Evolutionary conservation across 2,888 invertebrate species (phyloP).

Genomic region (Adelphocoris suturalis): DNA sequence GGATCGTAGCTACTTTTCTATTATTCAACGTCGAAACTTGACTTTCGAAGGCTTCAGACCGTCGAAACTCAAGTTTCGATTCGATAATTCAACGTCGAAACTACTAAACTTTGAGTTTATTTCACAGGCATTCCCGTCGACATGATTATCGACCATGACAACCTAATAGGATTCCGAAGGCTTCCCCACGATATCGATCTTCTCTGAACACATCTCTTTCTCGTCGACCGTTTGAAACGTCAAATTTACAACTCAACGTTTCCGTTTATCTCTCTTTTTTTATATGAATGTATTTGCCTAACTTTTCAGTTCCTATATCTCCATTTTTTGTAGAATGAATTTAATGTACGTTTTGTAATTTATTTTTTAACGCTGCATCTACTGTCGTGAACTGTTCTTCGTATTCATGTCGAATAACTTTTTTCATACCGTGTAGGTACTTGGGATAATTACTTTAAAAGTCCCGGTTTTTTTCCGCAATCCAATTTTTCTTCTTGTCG

Average conservation of each 20-base stretch:
- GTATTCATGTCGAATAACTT: neutral
- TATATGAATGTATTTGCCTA: neutral
- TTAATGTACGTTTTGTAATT: slow-evolving; percentile 10
- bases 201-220: neutral
- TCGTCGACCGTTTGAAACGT: neutral
- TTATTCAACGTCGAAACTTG: too few species aligned
- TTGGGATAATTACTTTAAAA: neutral
- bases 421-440: neutral
- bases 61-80: too few species aligned
- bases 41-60: too few species aligned
- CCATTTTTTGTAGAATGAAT: neutral
- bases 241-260: neutral
- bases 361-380: neutral
- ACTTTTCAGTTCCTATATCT: slow-evolving; percentile 1
- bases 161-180: slow-evolving; percentile 73
- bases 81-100: too few species aligned
- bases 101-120: too few species aligned
- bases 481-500: neutral
- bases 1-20: too few species aligned
- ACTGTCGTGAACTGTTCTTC: neutral
- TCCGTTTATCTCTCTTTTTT: neutral
- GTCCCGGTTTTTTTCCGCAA: neutral
- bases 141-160: slow-evolving; percentile 73
- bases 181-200: slow-evolving; percentile 45
- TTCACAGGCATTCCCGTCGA: slow-evolving; percentile 71